A percentile compares a stretch with the other conserved stretches of the same genome.
phyloP scores from a whole-genome alignment of 2,113 vertebrate species.

The Podiceps cristatus region DNA sequence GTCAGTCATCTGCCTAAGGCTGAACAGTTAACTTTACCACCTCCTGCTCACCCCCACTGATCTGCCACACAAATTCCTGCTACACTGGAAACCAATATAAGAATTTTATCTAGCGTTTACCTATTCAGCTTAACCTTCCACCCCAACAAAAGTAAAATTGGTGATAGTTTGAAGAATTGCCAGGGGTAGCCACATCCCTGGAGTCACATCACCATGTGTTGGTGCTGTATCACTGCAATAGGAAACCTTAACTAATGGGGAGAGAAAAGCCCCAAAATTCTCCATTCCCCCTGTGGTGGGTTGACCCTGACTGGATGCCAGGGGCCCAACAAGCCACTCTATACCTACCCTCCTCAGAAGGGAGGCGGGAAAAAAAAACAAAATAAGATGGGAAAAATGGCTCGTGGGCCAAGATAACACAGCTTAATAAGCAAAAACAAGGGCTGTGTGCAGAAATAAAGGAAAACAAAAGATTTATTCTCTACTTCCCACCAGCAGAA shows the following conservation, averaged over 20 bases:
- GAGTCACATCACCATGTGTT: neutral
- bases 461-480: too few species aligned
- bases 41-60: neutral
- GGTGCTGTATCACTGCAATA: rapidly evolving
- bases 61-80: neutral
- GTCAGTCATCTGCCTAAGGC: neutral
- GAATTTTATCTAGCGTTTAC: neutral
- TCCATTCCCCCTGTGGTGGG: neutral
- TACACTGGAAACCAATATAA: neutral
- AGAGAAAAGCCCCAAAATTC: neutral
- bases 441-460: too few species aligned
- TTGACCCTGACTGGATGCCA: too few species aligned
- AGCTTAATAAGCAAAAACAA: too few species aligned
- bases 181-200: neutral
- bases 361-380: too few species aligned
- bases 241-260: neutral
- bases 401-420: too few species aligned
- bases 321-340: too few species aligned
- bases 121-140: neutral
- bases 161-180: neutral
- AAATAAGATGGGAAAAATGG: too few species aligned
- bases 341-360: too few species aligned
- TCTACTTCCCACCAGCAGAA: too few species aligned
- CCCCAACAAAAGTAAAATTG: neutral
- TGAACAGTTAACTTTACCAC: neutral